Percentiles rank a stretch among this genome's conserved stretches.
These are phyloP conservation scores for Drosophila kambysellisi DNA, from an alignment of 2,888 invertebrate genomes.

Conservation along the genomic window DNA sequence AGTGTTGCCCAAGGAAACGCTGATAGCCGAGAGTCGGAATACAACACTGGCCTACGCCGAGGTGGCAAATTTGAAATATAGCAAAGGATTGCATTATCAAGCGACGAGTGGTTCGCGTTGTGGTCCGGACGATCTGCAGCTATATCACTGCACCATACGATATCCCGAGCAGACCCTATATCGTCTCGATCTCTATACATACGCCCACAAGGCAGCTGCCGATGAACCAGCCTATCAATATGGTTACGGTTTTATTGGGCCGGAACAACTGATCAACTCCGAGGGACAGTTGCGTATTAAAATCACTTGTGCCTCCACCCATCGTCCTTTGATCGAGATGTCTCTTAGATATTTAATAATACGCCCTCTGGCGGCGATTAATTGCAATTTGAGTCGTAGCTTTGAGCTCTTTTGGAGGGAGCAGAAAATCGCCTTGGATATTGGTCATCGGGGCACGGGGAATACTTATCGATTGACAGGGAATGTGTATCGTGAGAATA, in stretches of 20 bases:
- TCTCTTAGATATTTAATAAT: constrained; percentile 87
- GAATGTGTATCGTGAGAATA: constrained; percentile 95
- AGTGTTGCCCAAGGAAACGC: neutral
- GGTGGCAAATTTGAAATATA: constrained; percentile 88
- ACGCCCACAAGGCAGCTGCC: constrained; percentile 87
- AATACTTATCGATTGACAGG: constrained; percentile 91
- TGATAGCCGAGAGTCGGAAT: neutral
- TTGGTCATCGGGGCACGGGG: constrained; percentile 97
- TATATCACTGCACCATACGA: constrained; percentile 91
- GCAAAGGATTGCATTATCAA: constrained; percentile 86
- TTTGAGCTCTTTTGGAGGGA: constrained; percentile 94
- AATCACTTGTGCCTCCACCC: constrained; percentile 92
- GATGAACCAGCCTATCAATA: constrained; percentile 92
- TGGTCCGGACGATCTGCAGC: constrained; percentile 89
- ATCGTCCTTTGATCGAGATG: constrained; percentile 93
- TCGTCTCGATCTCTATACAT: constrained; percentile 92
- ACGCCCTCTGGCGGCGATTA: constrained; percentile 51
- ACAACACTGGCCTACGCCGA: constrained; percentile 86
- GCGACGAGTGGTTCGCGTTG: constrained; percentile 92
- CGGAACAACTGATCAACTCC: constrained; percentile 91
- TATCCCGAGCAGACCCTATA: constrained; percentile 91
- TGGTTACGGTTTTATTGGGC: constrained; percentile 94
- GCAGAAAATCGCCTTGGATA: constrained; percentile 92
- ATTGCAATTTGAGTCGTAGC: constrained; percentile 85
- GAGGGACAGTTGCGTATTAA: constrained; percentile 91